Evolutionary conservation across 2,113 vertebrate species (phyloP).

Genomic region (Xiphorhynchus elegans): DNA sequence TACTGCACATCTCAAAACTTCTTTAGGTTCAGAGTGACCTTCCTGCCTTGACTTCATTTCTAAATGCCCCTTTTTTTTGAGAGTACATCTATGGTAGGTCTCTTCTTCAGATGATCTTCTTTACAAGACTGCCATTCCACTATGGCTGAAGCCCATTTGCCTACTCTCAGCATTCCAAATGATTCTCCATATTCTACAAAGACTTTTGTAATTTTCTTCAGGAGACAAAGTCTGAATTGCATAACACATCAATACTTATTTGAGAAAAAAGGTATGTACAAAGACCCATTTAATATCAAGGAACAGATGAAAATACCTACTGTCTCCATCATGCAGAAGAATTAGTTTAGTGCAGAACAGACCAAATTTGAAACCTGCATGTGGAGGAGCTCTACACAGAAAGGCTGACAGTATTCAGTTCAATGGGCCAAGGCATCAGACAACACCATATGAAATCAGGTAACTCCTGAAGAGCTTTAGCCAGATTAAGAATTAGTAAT

Average conservation of each 20-base stretch:
- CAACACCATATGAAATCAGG: background rate
- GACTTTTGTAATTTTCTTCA: background rate
- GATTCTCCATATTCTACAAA: background rate
- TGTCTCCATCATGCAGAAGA: background rate
- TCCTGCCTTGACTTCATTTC: background rate
- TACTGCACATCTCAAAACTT: background rate
- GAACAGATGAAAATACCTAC: slow-evolving; percentile 9
- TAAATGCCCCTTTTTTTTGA: background rate
- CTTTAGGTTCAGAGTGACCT: background rate
- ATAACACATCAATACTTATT: background rate
- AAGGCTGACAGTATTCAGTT: background rate
- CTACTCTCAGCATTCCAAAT: background rate
- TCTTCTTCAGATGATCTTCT: background rate
- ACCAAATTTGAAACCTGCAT: slow-evolving; percentile 9
- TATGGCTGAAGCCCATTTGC: background rate
- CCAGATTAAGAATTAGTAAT: background rate
- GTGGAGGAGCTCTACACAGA: background rate
- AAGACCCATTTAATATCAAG: background rate
- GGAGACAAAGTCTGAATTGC: background rate
- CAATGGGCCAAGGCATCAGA: background rate
- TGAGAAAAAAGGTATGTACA: background rate
- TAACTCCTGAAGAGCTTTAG: background rate
- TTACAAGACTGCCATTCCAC: background rate
- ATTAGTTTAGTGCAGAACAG: background rate
- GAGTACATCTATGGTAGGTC: background rate